phyloP scores from a whole-genome alignment of 1,140 invertebrate species.

The Sitophilus oryzae region DNA sequence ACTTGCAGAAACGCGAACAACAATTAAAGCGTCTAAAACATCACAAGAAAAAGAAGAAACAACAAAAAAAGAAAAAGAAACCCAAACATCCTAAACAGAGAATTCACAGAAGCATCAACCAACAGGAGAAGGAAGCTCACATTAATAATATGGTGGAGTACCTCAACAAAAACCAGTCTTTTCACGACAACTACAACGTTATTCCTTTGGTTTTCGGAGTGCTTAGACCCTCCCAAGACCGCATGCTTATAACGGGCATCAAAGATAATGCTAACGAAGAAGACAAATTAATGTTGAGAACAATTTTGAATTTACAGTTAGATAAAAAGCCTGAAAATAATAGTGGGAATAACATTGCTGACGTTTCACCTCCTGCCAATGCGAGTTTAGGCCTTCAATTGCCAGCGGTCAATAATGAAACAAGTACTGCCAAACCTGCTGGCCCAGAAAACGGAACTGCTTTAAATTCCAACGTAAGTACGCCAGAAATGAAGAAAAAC shows the following conservation, averaged over 20 bases:
- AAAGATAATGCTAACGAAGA: constrained; percentile 10
- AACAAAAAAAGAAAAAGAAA: constrained; percentile 2
- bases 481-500: constrained; percentile 15
- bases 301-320: constrained; percentile 9
- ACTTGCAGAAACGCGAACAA: constrained; percentile 7
- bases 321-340: background rate
- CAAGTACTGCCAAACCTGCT: background rate
- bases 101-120: constrained; percentile 2
- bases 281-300: constrained; percentile 9
- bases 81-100: background rate
- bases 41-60: background rate
- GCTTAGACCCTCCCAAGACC: constrained; percentile 1
- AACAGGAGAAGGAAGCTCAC: background rate
- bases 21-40: constrained; percentile 11
- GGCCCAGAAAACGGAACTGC: constrained; percentile 1
- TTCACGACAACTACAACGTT: constrained; percentile 6
- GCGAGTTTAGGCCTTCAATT: no score
- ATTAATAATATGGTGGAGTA: constrained; percentile 6
- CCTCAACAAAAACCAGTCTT: constrained; percentile 11
- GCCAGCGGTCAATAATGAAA: no score
- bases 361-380: no score
- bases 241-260: constrained; percentile 9
- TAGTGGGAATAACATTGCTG: background rate
- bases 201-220: constrained; percentile 15
- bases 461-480: constrained; percentile 16